Percentiles rank a stretch among this genome's conserved stretches.
Evolutionary conservation across 2,113 vertebrate species (phyloP).

Genomic region (Cryptotis parvus): DNA sequence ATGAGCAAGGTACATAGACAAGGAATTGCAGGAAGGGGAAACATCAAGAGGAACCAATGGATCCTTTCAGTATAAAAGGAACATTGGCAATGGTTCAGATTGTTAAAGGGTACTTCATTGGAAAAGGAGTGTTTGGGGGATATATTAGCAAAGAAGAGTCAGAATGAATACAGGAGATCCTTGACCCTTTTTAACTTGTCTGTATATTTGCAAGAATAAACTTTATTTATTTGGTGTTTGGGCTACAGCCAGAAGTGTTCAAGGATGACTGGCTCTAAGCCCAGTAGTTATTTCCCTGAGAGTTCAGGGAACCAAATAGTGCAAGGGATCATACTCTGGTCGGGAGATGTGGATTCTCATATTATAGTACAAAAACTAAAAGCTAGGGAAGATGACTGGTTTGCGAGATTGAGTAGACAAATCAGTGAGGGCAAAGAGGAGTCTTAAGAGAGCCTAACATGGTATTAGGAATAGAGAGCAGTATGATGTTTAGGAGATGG

Average conservation of each 20-base stretch:
- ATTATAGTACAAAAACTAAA: background rate
- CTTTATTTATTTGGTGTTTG: no score
- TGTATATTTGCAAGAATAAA: no score
- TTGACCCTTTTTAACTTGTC: background rate
- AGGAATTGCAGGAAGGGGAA: background rate
- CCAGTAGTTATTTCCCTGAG: no score
- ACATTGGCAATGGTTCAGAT: fast-evolving
- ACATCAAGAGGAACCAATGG: background rate
- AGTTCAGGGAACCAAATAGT: no score
- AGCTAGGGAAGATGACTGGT: background rate
- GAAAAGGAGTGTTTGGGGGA: background rate
- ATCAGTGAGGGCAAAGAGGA: background rate
- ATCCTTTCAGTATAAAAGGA: background rate
- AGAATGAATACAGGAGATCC: background rate
- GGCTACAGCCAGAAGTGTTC: no score
- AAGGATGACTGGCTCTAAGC: no score
- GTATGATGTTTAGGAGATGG: background rate
- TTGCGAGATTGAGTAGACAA: background rate
- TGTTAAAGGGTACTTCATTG: no score
- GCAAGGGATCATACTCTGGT: no score
- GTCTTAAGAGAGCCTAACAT: fast-evolving
- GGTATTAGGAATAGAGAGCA: background rate
- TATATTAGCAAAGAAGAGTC: background rate
- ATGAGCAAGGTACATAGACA: background rate
- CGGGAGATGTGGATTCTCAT: background rate